Percentiles rank a stretch among this genome's conserved stretches.
These are phyloP conservation scores for Pristionchus arcanus DNA, from an alignment of 2,888 invertebrate genomes.

Conservation along the genomic window DNA sequence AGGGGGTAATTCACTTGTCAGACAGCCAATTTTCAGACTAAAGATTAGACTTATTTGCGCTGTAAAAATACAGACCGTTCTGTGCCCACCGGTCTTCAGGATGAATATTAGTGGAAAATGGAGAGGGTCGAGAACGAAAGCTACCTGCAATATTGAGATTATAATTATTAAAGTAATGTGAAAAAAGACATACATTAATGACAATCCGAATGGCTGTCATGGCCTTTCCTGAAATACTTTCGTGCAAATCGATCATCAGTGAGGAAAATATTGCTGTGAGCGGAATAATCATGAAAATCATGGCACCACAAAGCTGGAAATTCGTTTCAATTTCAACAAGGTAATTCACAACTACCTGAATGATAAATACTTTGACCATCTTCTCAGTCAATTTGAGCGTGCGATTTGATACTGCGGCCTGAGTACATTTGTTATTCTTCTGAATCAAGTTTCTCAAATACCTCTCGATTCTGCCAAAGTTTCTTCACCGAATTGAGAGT, in stretches of 20 bases:
- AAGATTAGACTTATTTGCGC: too few species aligned
- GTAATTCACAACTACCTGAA: neutral
- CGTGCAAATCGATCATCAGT: neutral
- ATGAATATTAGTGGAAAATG: neutral
- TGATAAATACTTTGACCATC: neutral
- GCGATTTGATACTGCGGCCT: neutral
- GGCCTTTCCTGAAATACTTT: neutral
- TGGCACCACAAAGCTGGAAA: neutral
- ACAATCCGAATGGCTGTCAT: neutral
- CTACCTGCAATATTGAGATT: neutral
- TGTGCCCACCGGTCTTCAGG: neutral
- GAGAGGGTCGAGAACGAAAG: neutral
- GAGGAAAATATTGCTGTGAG: neutral
- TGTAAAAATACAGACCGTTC: neutral
- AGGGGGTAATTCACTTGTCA: too few species aligned
- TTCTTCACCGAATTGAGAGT: neutral
- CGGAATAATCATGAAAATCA: neutral
- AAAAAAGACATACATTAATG: neutral
- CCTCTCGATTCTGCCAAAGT: neutral
- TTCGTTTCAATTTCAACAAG: neutral
- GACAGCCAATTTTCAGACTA: too few species aligned
- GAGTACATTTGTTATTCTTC: neutral
- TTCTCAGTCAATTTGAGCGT: neutral
- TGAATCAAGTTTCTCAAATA: neutral
- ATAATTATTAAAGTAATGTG: neutral